Evolutionary conservation across 2,888 invertebrate species (phyloP).

Genomic region (Apodemia zela): DNA sequence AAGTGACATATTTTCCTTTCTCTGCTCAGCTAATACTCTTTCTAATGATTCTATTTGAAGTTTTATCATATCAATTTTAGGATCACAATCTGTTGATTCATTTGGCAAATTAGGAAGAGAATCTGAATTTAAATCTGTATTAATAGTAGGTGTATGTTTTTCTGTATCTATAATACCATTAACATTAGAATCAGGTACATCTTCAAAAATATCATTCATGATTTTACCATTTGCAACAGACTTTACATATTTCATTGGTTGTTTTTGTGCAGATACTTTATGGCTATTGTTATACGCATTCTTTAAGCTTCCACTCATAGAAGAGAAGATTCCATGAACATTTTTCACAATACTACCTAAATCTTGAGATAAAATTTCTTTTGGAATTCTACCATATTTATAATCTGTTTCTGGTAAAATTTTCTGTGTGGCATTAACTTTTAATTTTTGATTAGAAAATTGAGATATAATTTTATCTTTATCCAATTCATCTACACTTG

Average conservation of each 20-base stretch:
- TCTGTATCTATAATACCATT: constrained; percentile 25
- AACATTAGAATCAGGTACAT: constrained; percentile 31
- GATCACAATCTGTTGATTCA: constrained; percentile 30
- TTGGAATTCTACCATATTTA: constrained; percentile 53
- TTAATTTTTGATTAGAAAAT: constrained; percentile 54
- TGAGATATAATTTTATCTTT: constrained; percentile 55
- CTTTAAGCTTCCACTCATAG: constrained; percentile 68
- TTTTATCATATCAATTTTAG: constrained; percentile 47
- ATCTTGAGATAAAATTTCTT: constrained; percentile 65
- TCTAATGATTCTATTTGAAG: constrained; percentile 64
- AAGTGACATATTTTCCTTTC: constrained; percentile 54
- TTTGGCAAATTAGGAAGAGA: neutral
- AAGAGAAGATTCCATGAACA: constrained; percentile 73
- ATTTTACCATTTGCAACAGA: constrained; percentile 57
- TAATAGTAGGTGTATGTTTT: neutral
- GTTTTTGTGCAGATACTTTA: constrained; percentile 46
- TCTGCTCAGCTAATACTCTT: constrained; percentile 55
- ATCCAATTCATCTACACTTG: constrained; percentile 48
- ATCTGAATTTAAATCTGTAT: constrained; percentile 19
- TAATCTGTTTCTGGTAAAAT: constrained; percentile 41
- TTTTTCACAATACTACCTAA: constrained; percentile 71
- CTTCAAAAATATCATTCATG: constrained; percentile 70
- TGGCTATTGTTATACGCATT: constrained; percentile 62
- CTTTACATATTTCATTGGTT: constrained; percentile 43
- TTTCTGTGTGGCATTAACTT: constrained; percentile 54